These are phyloP conservation scores for Drosophila willistoni DNA, from an alignment of 1,140 invertebrate species.

Conservation along the genomic window DNA sequence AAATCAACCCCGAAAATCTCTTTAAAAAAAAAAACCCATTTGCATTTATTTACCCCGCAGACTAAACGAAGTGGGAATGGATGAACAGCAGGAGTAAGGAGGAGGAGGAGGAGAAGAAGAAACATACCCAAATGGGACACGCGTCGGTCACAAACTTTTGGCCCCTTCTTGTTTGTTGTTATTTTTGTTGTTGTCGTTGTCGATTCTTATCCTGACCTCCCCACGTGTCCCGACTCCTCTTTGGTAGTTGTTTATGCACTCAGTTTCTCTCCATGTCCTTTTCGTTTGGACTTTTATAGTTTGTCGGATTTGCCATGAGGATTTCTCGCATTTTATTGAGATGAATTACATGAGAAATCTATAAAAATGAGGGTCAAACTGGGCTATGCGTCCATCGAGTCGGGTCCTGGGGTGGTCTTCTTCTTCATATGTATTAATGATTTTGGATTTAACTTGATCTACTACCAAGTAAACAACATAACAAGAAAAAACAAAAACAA, in stretches of 20 bases:
- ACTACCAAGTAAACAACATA: conserved; percentile 26
- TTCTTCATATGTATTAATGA: conserved; percentile 64
- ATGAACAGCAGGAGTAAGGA: not conserved
- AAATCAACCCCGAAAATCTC: conserved; percentile 42
- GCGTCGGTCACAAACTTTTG: conserved; percentile 49
- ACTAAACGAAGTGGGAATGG: not conserved
- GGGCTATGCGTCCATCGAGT: too few relatives aligned
- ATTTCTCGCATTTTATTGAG: conserved; percentile 72
- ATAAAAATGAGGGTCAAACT: conserved; percentile 64
- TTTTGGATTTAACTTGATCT: conserved; percentile 70
- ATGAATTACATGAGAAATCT: conserved; percentile 65
- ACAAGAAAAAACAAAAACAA: conserved; percentile 14
- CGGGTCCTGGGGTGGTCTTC: not conserved
- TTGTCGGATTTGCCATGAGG: conserved; percentile 50
- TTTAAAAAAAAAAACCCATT: conserved; percentile 23
- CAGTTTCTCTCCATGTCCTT: conserved; percentile 2
- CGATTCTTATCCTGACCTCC: conserved; percentile 3
- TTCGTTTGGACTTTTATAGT: conserved; percentile 64
- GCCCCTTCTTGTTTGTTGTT: conserved; percentile 25
- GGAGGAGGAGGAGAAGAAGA: not conserved
- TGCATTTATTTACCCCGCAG: conserved; percentile 11
- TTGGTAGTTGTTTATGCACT: conserved; percentile 61
- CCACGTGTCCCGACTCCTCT: conserved; percentile 20
- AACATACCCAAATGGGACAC: conserved; percentile 64
- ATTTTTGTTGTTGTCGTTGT: conserved; percentile 15